These are phyloP conservation scores for Nothobranchius furzeri DNA, from an alignment of 2,113 vertebrate genomes.

Conservation along the genomic window DNA sequence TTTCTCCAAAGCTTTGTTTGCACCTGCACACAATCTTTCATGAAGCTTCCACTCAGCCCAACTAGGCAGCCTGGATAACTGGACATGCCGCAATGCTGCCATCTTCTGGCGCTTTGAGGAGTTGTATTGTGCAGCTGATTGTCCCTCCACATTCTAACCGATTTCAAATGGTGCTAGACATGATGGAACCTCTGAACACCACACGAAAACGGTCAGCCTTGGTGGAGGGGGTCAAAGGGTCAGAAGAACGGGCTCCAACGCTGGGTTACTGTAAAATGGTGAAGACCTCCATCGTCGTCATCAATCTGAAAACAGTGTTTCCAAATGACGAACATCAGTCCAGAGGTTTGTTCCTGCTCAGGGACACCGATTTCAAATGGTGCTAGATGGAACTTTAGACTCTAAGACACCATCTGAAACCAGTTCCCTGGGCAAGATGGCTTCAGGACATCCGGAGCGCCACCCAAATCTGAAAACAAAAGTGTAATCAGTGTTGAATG, in stretches of 20 bases:
- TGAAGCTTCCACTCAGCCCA: not conserved
- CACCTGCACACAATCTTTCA: not conserved
- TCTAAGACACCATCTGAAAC: constrained; percentile 99
- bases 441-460: not conserved
- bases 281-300: too few relatives aligned
- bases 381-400: constrained; percentile 93
- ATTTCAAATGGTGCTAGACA: constrained; percentile 99
- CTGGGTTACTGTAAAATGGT: not conserved
- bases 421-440: constrained; percentile 93
- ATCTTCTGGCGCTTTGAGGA: constrained; percentile 35
- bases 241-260: not conserved
- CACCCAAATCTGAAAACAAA: constrained; percentile 21
- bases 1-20: not conserved
- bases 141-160: constrained; percentile 96
- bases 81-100: constrained; percentile 17
- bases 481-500: not conserved
- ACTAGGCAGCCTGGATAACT: not conserved
- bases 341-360: constrained; percentile 88
- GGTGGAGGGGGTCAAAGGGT: constrained; percentile 76
- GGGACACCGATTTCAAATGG: constrained; percentile 99
- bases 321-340: not conserved
- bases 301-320: too few relatives aligned
- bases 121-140: constrained; percentile 59
- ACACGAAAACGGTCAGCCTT: constrained; percentile 97
- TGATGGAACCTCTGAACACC: constrained; percentile 93